A percentile compares a stretch with the other conserved stretches of the same genome.
phyloP scores from a whole-genome alignment of 2,797 vertebrate genomes.

The Pantherophis alleghaniensis region DNA sequence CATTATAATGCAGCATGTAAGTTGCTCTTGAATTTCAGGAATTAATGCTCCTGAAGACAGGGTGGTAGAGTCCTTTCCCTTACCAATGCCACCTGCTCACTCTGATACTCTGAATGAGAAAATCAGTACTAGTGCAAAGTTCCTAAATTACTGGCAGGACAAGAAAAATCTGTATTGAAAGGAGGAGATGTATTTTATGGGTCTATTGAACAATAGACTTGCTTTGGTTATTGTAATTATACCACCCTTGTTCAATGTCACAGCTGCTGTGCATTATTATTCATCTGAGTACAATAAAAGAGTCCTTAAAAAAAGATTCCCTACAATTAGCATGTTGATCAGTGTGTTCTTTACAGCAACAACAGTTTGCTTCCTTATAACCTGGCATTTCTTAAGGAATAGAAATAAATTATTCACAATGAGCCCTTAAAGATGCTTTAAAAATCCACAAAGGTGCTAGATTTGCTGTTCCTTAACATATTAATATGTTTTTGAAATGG shows the following conservation, averaged over 20 bases:
- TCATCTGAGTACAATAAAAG: constrained; percentile 22
- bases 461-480: not conserved
- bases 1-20: not conserved
- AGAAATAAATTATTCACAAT: constrained; percentile 23
- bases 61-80: not conserved
- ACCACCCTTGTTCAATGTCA: constrained; percentile 19
- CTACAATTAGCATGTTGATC: constrained; percentile 34
- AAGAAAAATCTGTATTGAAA: constrained; percentile 1
- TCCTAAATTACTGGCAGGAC: constrained; percentile 2
- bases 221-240: constrained; percentile 31
- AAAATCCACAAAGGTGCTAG: not conserved
- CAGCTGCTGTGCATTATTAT: constrained; percentile 30
- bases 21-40: not conserved
- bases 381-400: constrained; percentile 13
- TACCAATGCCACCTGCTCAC: not conserved
- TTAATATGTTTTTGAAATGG: not conserved
- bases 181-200: constrained; percentile 10
- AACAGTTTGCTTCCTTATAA: not conserved
- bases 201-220: constrained; percentile 12
- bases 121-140: not conserved
- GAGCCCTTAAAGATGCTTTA: not conserved
- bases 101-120: not conserved
- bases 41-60: not conserved
- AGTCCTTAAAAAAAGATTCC: constrained; percentile 2
- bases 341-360: constrained; percentile 7